These are phyloP conservation scores for Listrodromus nycthemerus DNA, from an alignment of 2,888 invertebrate species.

Conservation along the genomic window DNA sequence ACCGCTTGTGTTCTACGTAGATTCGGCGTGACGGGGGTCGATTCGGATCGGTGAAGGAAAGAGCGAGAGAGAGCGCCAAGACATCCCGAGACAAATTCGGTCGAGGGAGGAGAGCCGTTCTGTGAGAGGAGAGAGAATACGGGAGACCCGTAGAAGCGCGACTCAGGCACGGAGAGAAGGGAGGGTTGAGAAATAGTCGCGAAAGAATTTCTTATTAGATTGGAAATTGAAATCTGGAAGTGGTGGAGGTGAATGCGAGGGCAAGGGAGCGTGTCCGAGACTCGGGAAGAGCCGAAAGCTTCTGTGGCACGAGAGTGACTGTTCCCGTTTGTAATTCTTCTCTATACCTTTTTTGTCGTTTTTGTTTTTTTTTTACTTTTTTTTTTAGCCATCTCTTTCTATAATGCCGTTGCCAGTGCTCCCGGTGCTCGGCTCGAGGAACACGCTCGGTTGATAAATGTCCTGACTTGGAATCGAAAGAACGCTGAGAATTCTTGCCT, in stretches of 20 bases:
- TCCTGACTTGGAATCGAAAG: constrained; percentile 56
- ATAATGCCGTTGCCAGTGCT: background rate
- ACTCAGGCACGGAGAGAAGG: constrained; percentile 49
- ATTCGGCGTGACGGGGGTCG: background rate
- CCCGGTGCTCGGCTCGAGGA: constrained; percentile 18
- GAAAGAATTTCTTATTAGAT: constrained; percentile 81
- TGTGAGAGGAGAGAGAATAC: background rate
- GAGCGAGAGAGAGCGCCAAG: constrained; percentile 53
- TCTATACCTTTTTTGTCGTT: constrained; percentile 28
- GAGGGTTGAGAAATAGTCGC: constrained; percentile 73
- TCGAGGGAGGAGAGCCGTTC: constrained; percentile 34
- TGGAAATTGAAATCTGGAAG: constrained; percentile 77
- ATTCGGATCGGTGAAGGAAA: background rate
- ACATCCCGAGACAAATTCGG: constrained; percentile 69
- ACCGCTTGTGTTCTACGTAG: background rate
- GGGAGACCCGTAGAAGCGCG: constrained; percentile 15
- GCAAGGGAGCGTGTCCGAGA: constrained; percentile 13
- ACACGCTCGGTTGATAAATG: constrained; percentile 61
- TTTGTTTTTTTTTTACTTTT: constrained; percentile 21
- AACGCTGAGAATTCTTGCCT: constrained; percentile 34
- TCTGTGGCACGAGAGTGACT: constrained; percentile 63
- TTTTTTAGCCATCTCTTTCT: constrained; percentile 2
- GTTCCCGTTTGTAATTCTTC: constrained; percentile 66
- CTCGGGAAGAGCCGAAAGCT: constrained; percentile 32
- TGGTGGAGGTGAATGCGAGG: constrained; percentile 62